Base-by-base conservation (phyloP, 1,140 invertebrate genomes). In the Eupeodes corollae region DNA sequence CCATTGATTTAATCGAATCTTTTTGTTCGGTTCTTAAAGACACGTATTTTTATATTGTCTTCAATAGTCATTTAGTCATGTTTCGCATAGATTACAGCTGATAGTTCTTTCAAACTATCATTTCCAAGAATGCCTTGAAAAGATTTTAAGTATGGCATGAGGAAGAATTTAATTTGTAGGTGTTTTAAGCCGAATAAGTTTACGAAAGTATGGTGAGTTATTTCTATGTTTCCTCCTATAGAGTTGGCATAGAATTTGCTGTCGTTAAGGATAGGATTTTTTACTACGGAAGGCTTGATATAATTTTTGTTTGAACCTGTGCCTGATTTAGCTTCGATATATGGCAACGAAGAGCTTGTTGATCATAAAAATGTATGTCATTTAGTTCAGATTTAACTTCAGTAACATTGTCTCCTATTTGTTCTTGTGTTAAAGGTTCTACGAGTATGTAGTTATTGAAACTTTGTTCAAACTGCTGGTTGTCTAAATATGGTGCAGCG, bases 291-390 rank as follows among this genome's bases (percentile, higher is more conserved):
- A 33, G 15, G 18, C n/a, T n/a, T n/a, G n/a, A n/a, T n/a, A 14
- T 42, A 42, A 42, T 42, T 30, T 42, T 42, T 42, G 41, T 42
- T n/a, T n/a, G n/a, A n/a, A n/a, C n/a, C n/a, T n/a, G n/a, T n/a
- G n/a, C n/a, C n/a, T n/a, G n/a, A n/a, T n/a, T n/a, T n/a, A n/a
- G n/a, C n/a, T n/a, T n/a, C n/a, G n/a, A n/a, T n/a, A n/a, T n/a
- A n/a, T n/a, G n/a, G n/a, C n/a, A n/a, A n/a, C n/a, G n/a, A n/a
- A n/a, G n/a, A n/a, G n/a, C n/a, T n/a, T n/a, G n/a, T n/a, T n/a
- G n/a, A n/a, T n/a, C n/a, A n/a, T n/a, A n/a, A n/a, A n/a, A n/a
- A n/a, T n/a, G n/a, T n/a, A n/a, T n/a, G n/a, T n/a, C n/a, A n/a
- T n/a, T n/a, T n/a, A n/a, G n/a, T n/a, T n/a, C n/a, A n/a, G n/a